Conservation (phyloP, 2,797 vertebrate genomes). For the Chaetophractus vellerosus region DNA sequence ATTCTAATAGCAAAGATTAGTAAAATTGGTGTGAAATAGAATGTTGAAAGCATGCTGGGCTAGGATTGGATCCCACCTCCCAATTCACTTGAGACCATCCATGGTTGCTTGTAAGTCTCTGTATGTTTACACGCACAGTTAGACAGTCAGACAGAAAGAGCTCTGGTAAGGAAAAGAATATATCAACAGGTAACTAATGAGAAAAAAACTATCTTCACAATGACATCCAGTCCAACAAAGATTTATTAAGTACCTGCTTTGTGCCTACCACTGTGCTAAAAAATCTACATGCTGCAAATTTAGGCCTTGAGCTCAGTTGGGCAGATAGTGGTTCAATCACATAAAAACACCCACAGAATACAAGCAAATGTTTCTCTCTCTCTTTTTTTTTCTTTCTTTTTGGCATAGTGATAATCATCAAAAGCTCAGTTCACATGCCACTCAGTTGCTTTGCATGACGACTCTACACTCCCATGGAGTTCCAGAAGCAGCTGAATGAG, state of each 20-base stretch:
- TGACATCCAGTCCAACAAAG: slow-evolving; percentile 66
- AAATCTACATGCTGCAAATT: slow-evolving; percentile 64
- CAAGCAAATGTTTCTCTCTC: slow-evolving; percentile 39
- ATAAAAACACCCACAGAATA: slow-evolving; percentile 65
- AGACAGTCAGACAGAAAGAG: slow-evolving; percentile 42
- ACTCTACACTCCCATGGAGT: background rate
- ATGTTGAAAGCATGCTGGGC: background rate
- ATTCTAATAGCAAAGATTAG: background rate
- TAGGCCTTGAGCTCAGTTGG: slow-evolving; percentile 36
- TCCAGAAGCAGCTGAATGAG: slow-evolving; percentile 60
- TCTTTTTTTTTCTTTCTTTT: background rate
- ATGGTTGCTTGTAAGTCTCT: background rate
- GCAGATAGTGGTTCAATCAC: slow-evolving; percentile 51
- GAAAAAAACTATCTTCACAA: slow-evolving; percentile 71
- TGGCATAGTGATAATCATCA: slow-evolving; percentile 69
- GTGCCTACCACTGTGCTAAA: slow-evolving; percentile 59
- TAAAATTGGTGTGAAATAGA: slow-evolving; percentile 23
- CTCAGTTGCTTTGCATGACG: slow-evolving; percentile 69
- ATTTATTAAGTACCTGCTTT: slow-evolving; percentile 68
- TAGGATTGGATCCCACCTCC: slow-evolving; percentile 20
- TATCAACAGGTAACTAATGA: slow-evolving; percentile 77
- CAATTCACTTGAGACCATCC: background rate
- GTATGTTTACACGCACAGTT: slow-evolving; percentile 10
- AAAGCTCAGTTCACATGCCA: slow-evolving; percentile 58
- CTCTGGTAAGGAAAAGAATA: slow-evolving; percentile 46